A percentile compares a stretch with the other conserved stretches of the same genome.
Conservation (phyloP, 2,797 vertebrate genomes). For the Rhinoraja longicauda region DNA sequence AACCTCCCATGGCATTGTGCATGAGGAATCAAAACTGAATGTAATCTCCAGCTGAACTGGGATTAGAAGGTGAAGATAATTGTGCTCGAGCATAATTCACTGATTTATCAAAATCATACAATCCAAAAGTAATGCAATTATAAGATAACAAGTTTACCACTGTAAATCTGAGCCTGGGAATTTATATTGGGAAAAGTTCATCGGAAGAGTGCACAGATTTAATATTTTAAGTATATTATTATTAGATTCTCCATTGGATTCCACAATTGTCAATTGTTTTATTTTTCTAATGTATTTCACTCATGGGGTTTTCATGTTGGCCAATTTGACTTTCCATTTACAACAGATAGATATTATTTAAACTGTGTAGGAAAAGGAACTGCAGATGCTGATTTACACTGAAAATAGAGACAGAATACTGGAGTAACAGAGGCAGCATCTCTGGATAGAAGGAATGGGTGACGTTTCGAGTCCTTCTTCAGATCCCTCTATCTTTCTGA, state of each 20-base stretch:
- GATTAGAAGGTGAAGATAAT: not conserved
- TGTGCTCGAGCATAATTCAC: not conserved
- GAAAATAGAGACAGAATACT: too few relatives aligned
- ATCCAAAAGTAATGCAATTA: not conserved
- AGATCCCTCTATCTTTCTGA: not conserved
- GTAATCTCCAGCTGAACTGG: not conserved
- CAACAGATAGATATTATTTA: not conserved
- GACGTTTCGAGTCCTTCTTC: too few relatives aligned
- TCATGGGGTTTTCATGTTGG: not conserved
- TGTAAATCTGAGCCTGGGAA: not conserved
- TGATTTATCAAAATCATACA: not conserved
- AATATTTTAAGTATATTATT: not conserved
- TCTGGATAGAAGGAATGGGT: too few relatives aligned
- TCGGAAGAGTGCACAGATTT: not conserved
- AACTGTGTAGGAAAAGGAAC: too few relatives aligned
- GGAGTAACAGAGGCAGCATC: too few relatives aligned
- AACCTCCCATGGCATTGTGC: not conserved
- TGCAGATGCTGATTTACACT: too few relatives aligned
- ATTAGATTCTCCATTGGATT: not conserved
- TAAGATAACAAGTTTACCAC: not conserved
- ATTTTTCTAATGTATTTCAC: not conserved
- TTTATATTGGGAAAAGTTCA: not conserved
- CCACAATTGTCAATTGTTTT: not conserved
- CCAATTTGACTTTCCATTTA: not conserved
- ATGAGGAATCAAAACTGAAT: not conserved